Evolutionary conservation across 2,797 vertebrate species (phyloP).

Genomic region (Onychomys torridus): DNA sequence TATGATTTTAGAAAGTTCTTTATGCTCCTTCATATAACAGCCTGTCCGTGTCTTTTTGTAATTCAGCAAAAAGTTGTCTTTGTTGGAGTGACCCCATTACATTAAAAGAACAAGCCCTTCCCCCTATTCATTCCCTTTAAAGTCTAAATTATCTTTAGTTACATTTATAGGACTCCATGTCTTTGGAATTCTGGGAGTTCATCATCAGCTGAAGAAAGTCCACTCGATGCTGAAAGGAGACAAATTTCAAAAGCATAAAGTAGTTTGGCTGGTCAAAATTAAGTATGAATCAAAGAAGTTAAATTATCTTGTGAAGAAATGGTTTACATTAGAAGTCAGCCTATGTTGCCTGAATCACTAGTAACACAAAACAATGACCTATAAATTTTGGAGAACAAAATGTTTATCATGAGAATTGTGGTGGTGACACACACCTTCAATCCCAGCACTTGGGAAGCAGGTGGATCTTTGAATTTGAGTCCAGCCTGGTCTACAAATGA

Average conservation of each 20-base stretch:
- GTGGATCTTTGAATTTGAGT: no score
- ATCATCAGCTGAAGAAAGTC: constrained; percentile 80
- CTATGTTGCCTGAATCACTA: neutral
- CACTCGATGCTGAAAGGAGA: constrained; percentile 64
- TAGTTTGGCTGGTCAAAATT: neutral
- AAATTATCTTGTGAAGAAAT: no score
- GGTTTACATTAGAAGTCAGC: no score
- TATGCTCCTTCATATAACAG: neutral
- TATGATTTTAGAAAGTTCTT: neutral
- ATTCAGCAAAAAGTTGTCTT: neutral
- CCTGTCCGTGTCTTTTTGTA: neutral
- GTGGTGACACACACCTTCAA: neutral
- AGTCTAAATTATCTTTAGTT: no score
- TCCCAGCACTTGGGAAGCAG: no score
- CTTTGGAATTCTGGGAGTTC: constrained; percentile 62
- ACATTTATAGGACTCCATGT: no score
- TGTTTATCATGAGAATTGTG: neutral
- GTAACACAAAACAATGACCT: neutral
- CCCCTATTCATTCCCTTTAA: no score
- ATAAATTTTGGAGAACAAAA: neutral
- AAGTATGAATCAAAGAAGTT: no score
- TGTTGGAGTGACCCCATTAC: neutral
- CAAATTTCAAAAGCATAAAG: neutral
- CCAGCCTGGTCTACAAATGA: no score
- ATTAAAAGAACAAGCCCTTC: no score